Base-by-base conservation (phyloP, 2,888 invertebrate genomes). In the Cosmopolites sordidus region DNA sequence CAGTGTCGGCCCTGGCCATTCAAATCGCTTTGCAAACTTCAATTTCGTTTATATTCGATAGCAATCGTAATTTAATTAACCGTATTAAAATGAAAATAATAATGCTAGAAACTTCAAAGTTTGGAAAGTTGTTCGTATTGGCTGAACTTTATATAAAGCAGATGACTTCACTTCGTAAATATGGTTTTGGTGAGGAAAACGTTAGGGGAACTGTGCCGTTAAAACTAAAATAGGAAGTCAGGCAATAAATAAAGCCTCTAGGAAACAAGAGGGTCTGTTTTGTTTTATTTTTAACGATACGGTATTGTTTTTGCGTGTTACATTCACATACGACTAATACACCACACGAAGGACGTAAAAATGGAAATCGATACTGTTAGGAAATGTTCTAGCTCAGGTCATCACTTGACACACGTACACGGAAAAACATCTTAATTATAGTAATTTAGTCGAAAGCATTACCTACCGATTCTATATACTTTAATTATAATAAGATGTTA, bases 221-320 rank as follows among this genome's bases (percentile, higher is more conserved):
- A 45, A 50, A 37, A 51, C 45, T 44, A 39, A 45, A 51, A 51
- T 44, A 43, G 44, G 41, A 45, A 51, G 45, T 44, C 30, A 12
- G 45, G 51, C 16, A 18, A 51, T 51, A 51, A 51, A 51, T 51
- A 51, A 42, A 42, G 46, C 38, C 46, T 42, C 42, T 51, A 46
- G 46, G 45, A 51, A 42, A 22, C 42, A 47, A 42, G 37, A 40
- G 22, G 22, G 22, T 22, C 4, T 22, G 8, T 22, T 22, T 29
- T 15, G 41, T 48, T 52, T 48, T 48, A 53, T 48, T 53, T 53
- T 53, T 53, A 53, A 53, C 48, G 22, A 48, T 41, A 44, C 44
- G 30, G 29, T 16, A 43, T 48, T 48, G 44, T 44, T 53, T 53
- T 48, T 52, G 48, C 52, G 53, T 53, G 53, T 29, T 37, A 48